Conservation (phyloP, 2,888 invertebrate genomes). For the Tinea trinotella region DNA sequence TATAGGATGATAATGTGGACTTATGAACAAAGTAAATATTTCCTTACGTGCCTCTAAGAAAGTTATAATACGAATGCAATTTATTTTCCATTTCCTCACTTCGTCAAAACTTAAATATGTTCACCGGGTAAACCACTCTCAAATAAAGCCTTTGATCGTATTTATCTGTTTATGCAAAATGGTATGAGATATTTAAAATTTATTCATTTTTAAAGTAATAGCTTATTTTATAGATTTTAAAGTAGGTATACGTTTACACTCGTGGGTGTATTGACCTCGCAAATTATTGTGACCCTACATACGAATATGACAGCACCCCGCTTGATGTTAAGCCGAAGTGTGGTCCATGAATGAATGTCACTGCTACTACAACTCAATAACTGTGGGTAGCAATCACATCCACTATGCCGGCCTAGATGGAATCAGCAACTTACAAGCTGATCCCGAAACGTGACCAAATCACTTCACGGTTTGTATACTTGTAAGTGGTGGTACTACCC, state of each 20-base stretch:
- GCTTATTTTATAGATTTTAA: not conserved
- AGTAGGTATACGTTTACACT: too few species aligned
- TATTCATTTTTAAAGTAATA: not conserved
- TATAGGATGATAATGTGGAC: constrained; percentile 14
- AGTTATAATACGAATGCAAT: constrained; percentile 63
- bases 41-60: constrained; percentile 55
- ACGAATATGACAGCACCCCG: too few species aligned
- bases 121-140: constrained; percentile 68
- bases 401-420: too few species aligned
- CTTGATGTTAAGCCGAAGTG: too few species aligned
- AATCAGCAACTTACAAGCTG: too few species aligned
- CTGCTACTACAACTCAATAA: too few species aligned
- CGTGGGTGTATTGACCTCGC: not conserved
- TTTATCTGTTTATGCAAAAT: constrained; percentile 64
- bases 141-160: constrained; percentile 67
- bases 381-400: too few species aligned
- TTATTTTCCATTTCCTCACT: constrained; percentile 71
- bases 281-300: not conserved
- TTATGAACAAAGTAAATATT: constrained; percentile 38
- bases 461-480: too few species aligned
- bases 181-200: constrained; percentile 30
- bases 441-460: too few species aligned
- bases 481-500: too few species aligned
- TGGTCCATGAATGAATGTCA: too few species aligned
- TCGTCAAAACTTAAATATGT: constrained; percentile 71